phyloP scores from a whole-genome alignment of 1,140 invertebrate genomes.

The Lepeophtheirus salmonis region DNA sequence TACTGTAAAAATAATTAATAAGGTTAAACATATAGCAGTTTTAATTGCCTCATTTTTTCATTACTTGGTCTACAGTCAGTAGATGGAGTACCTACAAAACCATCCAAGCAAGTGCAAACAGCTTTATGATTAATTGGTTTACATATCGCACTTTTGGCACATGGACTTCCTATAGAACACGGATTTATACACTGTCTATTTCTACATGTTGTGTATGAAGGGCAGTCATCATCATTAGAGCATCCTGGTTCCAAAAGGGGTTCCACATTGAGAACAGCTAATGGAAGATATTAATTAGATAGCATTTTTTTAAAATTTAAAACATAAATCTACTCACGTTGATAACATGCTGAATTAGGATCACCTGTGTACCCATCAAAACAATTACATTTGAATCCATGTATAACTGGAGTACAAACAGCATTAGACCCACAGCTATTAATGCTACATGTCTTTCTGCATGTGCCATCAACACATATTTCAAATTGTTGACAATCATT shows the following conservation, averaged over 20 bases:
- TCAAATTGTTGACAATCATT: slow-evolving; percentile 38
- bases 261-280: slow-evolving; percentile 22
- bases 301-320: background rate
- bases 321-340: background rate
- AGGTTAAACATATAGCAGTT: background rate
- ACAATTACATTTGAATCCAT: slow-evolving; percentile 42
- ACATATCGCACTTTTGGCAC: slow-evolving; percentile 50
- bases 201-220: slow-evolving; percentile 46
- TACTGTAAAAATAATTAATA: slow-evolving; percentile 19
- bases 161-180: slow-evolving; percentile 33
- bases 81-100: slow-evolving; percentile 39
- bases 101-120: slow-evolving; percentile 43
- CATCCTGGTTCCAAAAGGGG: slow-evolving; percentile 37
- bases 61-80: slow-evolving; percentile 32
- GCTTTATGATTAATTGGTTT: slow-evolving; percentile 43
- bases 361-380: slow-evolving; percentile 29
- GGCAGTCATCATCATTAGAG: slow-evolving; percentile 52
- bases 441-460: background rate
- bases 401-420: slow-evolving; percentile 24
- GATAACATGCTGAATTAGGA: slow-evolving; percentile 3
- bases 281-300: slow-evolving; percentile 34
- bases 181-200: slow-evolving; percentile 51
- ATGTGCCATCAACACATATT: background rate
- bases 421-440: slow-evolving; percentile 25
- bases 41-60: background rate